Conservation (phyloP, 1,140 invertebrate genomes). For the Solenopsis invicta region DNA sequence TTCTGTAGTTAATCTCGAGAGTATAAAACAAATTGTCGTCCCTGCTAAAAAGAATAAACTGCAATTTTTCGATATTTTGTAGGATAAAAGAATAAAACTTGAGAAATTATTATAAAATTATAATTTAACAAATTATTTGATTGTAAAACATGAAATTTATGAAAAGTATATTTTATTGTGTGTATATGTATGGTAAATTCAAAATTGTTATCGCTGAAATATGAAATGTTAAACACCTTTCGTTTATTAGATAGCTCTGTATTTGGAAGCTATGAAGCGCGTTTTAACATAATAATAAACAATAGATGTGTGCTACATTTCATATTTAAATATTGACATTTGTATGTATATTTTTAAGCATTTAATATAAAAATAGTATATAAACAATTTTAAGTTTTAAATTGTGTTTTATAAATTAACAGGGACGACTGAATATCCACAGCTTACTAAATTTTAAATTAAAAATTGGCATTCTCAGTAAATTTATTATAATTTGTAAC, state of each 20-base stretch:
- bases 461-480: neutral
- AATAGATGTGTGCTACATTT: too few species aligned
- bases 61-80: neutral
- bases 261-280: too few species aligned
- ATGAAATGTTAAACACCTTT: neutral
- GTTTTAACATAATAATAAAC: too few species aligned
- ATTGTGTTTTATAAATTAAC: neutral
- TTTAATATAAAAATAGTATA: neutral
- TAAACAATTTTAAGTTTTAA: neutral
- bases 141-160: neutral
- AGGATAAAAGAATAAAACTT: neutral
- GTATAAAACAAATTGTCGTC: neutral
- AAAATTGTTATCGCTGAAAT: neutral
- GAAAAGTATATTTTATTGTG: neutral
- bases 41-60: constrained; percentile 4
- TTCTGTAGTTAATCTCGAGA: constrained; percentile 10
- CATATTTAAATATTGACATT: too few species aligned
- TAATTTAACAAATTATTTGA: neutral
- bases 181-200: neutral
- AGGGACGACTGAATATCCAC: neutral
- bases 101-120: neutral
- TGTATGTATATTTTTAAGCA: neutral
- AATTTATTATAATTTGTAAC: neutral
- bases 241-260: neutral
- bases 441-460: neutral